phyloP scores from a whole-genome alignment of 2,888 invertebrate genomes.

The Sipunculus nudus region DNA sequence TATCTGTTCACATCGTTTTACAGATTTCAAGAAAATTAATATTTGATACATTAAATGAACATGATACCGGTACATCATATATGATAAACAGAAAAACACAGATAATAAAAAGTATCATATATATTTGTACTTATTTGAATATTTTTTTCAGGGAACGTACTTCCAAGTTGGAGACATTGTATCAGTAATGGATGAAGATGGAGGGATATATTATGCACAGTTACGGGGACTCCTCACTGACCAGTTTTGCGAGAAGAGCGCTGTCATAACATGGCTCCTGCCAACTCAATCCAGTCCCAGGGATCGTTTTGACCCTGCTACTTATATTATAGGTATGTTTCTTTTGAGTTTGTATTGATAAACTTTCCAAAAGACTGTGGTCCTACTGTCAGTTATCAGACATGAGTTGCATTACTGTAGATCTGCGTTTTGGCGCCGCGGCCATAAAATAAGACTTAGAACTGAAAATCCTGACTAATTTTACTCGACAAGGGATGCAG shows the following conservation, averaged over 20 bases:
- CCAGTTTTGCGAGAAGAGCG: slow-evolving; percentile 92
- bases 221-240: slow-evolving; percentile 88
- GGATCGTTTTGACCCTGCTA: slow-evolving; percentile 84
- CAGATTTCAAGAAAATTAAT: too few species aligned
- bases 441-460: too few species aligned
- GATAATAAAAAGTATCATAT: too few species aligned
- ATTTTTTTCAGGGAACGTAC: slow-evolving; percentile 70
- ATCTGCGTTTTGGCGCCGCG: too few species aligned
- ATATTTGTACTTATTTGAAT: neutral
- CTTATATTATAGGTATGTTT: slow-evolving; percentile 82
- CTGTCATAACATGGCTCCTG: slow-evolving; percentile 89
- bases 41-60: too few species aligned
- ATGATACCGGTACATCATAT: too few species aligned
- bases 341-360: neutral
- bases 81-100: too few species aligned
- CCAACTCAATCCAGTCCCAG: slow-evolving; percentile 84
- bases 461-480: too few species aligned
- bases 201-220: slow-evolving; percentile 85
- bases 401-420: too few species aligned
- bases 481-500: too few species aligned
- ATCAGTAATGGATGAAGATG: slow-evolving; percentile 78
- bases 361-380: neutral
- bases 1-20: too few species aligned
- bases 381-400: neutral
- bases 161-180: slow-evolving; percentile 92